Conservation (phyloP, 2,888 invertebrate genomes). For the Oscheius sp. region DNA sequence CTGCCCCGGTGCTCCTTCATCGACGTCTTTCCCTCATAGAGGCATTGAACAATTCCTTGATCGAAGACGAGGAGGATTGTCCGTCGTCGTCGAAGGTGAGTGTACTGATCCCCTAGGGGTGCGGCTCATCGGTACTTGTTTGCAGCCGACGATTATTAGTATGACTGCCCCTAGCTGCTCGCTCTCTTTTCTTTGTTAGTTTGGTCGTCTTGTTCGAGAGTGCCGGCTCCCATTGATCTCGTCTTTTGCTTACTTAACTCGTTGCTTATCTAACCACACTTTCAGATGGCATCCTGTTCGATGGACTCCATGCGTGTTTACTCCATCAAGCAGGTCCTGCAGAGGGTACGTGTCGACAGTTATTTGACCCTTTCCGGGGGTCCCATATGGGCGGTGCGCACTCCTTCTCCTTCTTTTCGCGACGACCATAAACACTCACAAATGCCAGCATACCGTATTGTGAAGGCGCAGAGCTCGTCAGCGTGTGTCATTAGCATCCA, state of each 20-base stretch:
- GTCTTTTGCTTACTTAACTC: slow-evolving; percentile 25
- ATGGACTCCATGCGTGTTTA: slow-evolving; percentile 34
- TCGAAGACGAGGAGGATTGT: slow-evolving; percentile 32
- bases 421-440: slow-evolving; percentile 23
- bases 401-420: neutral
- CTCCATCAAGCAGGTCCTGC: slow-evolving; percentile 41
- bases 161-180: neutral
- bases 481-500: slow-evolving; percentile 24
- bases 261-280: slow-evolving; percentile 6
- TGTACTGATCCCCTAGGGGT: neutral
- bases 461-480: slow-evolving; percentile 17
- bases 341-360: slow-evolving; percentile 26
- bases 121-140: slow-evolving; percentile 19
- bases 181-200: neutral
- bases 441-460: slow-evolving; percentile 27
- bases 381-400: slow-evolving; percentile 10
- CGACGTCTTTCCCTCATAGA: slow-evolving; percentile 35
- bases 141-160: slow-evolving; percentile 8
- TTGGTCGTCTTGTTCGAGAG: neutral
- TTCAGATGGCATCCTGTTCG: slow-evolving; percentile 24
- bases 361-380: neutral
- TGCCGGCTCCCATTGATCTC: neutral
- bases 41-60: slow-evolving; percentile 37
- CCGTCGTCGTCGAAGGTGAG: slow-evolving; percentile 8
- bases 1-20: slow-evolving; percentile 16